A percentile compares a stretch with the other conserved stretches of the same genome.
Evolutionary conservation across 2,113 vertebrate species (phyloP).

Genomic region (Ranitomeya imitator): DNA sequence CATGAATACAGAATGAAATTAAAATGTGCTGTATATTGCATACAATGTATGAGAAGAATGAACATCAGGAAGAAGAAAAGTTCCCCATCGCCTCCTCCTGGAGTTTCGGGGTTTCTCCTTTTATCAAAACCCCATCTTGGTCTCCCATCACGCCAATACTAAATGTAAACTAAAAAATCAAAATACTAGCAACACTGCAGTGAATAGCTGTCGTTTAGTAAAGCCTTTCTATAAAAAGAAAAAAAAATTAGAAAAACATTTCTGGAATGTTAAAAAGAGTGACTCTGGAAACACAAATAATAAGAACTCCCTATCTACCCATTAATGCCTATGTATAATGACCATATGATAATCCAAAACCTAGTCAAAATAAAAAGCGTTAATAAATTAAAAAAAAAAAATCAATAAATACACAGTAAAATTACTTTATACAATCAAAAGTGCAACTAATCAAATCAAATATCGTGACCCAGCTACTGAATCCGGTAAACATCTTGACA

Average conservation of each 20-base stretch:
- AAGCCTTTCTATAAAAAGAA: not conserved
- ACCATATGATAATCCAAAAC: not conserved
- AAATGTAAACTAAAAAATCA: not conserved
- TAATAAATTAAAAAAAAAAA: conserved; percentile 20
- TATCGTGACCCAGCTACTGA: conserved; percentile 5
- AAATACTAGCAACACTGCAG: not conserved
- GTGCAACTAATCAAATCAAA: conserved; percentile 17
- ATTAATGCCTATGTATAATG: not conserved
- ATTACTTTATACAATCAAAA: conserved; percentile 50
- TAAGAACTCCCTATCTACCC: no score
- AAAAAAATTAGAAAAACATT: not conserved
- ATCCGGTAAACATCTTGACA: not conserved
- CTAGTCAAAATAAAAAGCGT: not conserved
- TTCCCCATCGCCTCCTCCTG: no score
- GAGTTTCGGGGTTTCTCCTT: not conserved
- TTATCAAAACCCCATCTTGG: not conserved
- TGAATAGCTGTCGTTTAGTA: not conserved
- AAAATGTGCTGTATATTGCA: not conserved
- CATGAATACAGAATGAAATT: not conserved
- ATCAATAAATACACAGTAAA: conserved; percentile 16
- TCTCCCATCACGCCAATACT: not conserved
- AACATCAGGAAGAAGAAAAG: no score
- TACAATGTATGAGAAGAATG: not conserved
- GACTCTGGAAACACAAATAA: not conserved
- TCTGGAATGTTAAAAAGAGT: not conserved